Conservation (phyloP, 2,113 vertebrate genomes). For the Microtus pennsylvanicus region DNA sequence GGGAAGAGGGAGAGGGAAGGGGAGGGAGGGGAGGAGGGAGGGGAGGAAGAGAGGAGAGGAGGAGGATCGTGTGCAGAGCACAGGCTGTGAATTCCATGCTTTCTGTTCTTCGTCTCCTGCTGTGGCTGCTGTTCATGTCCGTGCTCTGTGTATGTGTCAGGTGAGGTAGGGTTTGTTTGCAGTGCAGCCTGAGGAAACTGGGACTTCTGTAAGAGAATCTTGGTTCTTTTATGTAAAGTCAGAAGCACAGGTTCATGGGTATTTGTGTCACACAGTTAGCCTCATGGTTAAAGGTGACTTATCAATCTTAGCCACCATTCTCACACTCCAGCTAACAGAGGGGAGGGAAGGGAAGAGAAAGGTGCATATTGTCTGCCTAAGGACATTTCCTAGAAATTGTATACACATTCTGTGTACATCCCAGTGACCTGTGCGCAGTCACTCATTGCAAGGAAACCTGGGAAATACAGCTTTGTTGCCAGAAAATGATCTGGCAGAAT, state of each 20-base stretch:
- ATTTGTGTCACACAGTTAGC: background rate
- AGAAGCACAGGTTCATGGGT: background rate
- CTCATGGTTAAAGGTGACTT: background rate
- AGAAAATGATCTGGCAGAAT: background rate
- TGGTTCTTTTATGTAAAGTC: background rate
- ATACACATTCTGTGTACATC: background rate
- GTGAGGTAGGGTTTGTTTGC: constrained; percentile 17
- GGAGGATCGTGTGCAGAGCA: too few species aligned
- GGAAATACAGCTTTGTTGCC: background rate
- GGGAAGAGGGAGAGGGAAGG: too few species aligned
- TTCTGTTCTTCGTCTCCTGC: background rate
- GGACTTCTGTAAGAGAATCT: background rate
- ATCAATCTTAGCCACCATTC: background rate
- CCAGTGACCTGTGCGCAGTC: background rate
- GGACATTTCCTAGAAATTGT: background rate
- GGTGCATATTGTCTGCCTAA: background rate
- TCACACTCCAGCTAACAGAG: background rate
- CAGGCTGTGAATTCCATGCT: background rate
- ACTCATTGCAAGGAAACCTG: background rate
- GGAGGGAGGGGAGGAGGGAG: too few species aligned
- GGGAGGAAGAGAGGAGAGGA: too few species aligned
- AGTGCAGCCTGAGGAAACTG: background rate
- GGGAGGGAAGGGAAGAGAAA: background rate
- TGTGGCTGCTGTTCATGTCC: background rate
- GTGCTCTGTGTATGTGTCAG: background rate